phyloP scores from a whole-genome alignment of 1,140 invertebrate species.

The Bactericera cockerelli region DNA sequence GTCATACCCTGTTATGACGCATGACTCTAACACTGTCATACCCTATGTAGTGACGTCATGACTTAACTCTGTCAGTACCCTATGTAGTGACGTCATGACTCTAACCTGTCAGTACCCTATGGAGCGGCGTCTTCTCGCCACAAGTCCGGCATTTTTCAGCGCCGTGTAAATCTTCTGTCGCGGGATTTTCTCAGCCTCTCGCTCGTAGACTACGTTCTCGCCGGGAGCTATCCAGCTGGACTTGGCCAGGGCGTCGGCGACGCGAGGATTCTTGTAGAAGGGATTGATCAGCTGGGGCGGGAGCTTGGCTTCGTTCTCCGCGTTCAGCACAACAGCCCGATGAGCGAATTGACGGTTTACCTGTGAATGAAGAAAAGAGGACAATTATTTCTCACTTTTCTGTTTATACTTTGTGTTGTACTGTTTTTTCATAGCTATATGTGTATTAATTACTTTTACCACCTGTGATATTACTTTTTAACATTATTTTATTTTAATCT shows the following conservation, averaged over 20 bases:
- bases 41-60: too few species aligned
- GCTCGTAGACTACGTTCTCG: slow-evolving; percentile 40
- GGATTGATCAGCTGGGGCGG: slow-evolving; percentile 45
- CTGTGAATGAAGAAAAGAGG: slow-evolving; percentile 7
- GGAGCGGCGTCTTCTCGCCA: neutral
- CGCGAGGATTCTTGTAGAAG: slow-evolving; percentile 57
- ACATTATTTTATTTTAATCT: too few species aligned
- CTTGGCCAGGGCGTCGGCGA: slow-evolving; percentile 49
- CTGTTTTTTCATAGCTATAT: too few species aligned
- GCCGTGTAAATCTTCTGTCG: slow-evolving; percentile 53
- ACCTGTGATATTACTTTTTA: too few species aligned
- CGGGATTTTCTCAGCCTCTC: slow-evolving; percentile 62
- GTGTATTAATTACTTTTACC: too few species aligned
- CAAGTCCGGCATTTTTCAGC: slow-evolving; percentile 50
- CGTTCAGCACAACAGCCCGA: slow-evolving; percentile 39
- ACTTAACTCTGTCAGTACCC: too few species aligned
- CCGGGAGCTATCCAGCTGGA: slow-evolving; percentile 47
- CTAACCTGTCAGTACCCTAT: too few species aligned
- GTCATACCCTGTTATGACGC: too few species aligned
- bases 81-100: too few species aligned
- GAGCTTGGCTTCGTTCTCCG: slow-evolving; percentile 38
- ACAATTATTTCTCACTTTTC: too few species aligned
- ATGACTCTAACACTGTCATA: too few species aligned
- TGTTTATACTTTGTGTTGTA: too few species aligned
- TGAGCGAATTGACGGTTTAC: slow-evolving; percentile 28